Evolutionary conservation across 2,888 invertebrate genomes (phyloP).

Genomic region (Plutella xylostella): DNA sequence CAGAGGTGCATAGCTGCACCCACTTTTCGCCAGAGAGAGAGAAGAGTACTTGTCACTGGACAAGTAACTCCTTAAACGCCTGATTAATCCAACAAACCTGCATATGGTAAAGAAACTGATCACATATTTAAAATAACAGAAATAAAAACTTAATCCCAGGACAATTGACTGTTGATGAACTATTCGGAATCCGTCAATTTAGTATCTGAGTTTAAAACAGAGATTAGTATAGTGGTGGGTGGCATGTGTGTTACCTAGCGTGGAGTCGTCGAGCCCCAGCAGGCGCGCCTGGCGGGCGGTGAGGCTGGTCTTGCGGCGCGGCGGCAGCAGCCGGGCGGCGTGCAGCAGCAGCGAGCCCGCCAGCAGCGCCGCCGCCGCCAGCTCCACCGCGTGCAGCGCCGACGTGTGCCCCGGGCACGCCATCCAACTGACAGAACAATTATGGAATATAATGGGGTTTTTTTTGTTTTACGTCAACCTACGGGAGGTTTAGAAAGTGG

Average conservation of each 20-base stretch:
- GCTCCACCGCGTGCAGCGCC: slow-evolving; percentile 36
- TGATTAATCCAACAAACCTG: too few relatives aligned
- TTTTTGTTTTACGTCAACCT: not conserved
- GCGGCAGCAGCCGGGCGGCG: not conserved
- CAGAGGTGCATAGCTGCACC: too few relatives aligned
- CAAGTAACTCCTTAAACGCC: too few relatives aligned
- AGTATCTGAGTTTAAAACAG: too few relatives aligned
- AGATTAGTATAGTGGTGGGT: too few relatives aligned
- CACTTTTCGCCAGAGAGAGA: too few relatives aligned
- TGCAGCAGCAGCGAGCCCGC: slow-evolving; percentile 15
- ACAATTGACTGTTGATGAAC: too few relatives aligned
- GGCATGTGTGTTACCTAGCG: not conserved
- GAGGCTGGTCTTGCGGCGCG: not conserved
- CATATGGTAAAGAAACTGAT: too few relatives aligned
- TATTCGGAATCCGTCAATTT: too few relatives aligned
- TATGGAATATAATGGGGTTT: not conserved
- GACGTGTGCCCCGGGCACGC: slow-evolving; percentile 52
- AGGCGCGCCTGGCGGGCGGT: slow-evolving; percentile 3
- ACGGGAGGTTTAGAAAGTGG: not conserved
- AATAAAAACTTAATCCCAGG: too few relatives aligned
- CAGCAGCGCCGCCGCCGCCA: slow-evolving; percentile 19
- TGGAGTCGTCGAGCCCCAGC: not conserved
- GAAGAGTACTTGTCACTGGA: too few relatives aligned
- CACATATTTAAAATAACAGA: too few relatives aligned
- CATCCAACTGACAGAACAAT: slow-evolving; percentile 28